These are phyloP conservation scores for Dioctria linearis DNA, from an alignment of 2,888 invertebrate genomes.

Conservation along the genomic window DNA sequence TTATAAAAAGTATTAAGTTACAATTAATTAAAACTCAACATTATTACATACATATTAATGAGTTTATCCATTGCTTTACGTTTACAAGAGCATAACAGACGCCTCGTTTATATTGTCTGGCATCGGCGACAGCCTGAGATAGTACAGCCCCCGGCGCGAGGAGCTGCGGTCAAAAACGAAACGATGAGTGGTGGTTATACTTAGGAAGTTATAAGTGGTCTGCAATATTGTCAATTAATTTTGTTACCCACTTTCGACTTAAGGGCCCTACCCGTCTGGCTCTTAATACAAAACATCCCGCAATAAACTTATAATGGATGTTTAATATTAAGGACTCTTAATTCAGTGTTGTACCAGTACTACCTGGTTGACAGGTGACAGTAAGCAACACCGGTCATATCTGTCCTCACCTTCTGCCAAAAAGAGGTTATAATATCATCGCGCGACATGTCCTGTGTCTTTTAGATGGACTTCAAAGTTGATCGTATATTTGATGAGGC, in stretches of 20 bases:
- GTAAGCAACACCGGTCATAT: constrained; percentile 40
- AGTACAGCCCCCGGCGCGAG: background rate
- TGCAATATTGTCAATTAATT: constrained; percentile 51
- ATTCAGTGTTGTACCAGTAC: constrained; percentile 25
- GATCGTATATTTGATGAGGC: constrained; percentile 35
- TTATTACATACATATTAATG: constrained; percentile 46
- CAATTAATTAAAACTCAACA: constrained; percentile 41
- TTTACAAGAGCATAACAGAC: constrained; percentile 52
- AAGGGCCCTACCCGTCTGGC: background rate
- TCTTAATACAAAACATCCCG: background rate
- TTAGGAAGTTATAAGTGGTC: constrained; percentile 43
- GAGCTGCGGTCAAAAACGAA: constrained; percentile 2
- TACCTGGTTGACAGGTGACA: constrained; percentile 46
- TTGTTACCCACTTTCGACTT: constrained; percentile 26
- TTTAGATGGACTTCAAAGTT: constrained; percentile 17
- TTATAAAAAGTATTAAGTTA: constrained; percentile 3
- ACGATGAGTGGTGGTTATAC: constrained; percentile 11
- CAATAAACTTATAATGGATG: constrained; percentile 33
- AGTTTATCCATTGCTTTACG: constrained; percentile 46
- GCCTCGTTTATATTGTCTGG: constrained; percentile 34
- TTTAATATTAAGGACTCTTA: constrained; percentile 38
- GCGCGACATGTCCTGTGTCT: constrained; percentile 27
- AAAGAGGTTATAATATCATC: constrained; percentile 28
- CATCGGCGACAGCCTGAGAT: background rate
- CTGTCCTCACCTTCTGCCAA: constrained; percentile 44